These are phyloP conservation scores for Chrysomallon squamiferum DNA, from an alignment of 1,140 invertebrate genomes.

Conservation along the genomic window DNA sequence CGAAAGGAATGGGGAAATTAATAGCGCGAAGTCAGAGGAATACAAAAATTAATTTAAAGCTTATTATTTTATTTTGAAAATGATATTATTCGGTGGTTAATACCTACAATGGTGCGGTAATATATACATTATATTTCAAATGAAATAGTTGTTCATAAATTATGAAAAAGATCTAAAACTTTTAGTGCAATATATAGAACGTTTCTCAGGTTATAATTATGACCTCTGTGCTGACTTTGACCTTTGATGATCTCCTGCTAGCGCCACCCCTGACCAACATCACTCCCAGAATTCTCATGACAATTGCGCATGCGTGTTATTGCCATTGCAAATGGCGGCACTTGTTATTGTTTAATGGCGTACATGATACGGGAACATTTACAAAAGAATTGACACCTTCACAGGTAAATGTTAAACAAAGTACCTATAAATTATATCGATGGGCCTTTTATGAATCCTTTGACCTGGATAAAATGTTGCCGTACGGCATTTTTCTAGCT, in stretches of 20 bases:
- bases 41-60: too few relatives aligned
- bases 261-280: slow-evolving; percentile 21
- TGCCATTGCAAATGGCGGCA: slow-evolving; percentile 79
- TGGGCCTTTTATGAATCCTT: neutral
- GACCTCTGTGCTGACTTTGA: too few relatives aligned
- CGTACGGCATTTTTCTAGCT: neutral
- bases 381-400: slow-evolving; percentile 68
- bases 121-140: too few relatives aligned
- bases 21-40: too few relatives aligned
- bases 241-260: neutral
- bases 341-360: slow-evolving; percentile 79
- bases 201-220: too few relatives aligned
- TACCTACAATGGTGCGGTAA: too few relatives aligned
- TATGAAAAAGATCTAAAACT: too few relatives aligned
- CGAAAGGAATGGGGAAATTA: too few relatives aligned
- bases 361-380: slow-evolving; percentile 72
- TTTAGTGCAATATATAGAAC: too few relatives aligned
- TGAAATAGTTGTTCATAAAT: too few relatives aligned
- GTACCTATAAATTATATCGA: neutral
- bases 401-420: slow-evolving; percentile 60
- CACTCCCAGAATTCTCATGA: slow-evolving; percentile 50
- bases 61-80: too few relatives aligned
- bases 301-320: slow-evolving; percentile 71
- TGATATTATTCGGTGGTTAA: too few relatives aligned
- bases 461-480: neutral